Conservation (phyloP, 2,113 vertebrate species). For the Tenebrosternarchus preto region DNA sequence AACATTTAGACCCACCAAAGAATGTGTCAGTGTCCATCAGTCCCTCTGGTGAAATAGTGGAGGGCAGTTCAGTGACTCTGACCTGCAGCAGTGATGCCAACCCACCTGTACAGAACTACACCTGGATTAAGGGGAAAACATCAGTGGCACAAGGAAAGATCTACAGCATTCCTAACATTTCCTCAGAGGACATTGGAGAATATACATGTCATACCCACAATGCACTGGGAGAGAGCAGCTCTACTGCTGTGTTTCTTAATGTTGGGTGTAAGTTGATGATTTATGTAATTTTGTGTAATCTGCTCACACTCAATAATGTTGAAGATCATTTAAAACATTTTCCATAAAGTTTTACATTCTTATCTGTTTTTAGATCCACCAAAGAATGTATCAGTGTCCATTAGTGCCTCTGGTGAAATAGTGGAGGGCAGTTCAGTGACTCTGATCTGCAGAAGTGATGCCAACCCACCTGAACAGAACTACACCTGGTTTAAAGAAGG, state of each 20-base stretch:
- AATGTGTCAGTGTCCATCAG: neutral
- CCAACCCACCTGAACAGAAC: conserved; percentile 5
- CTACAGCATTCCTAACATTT: neutral
- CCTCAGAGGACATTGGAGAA: neutral
- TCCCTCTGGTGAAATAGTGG: neutral
- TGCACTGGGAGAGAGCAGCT: neutral
- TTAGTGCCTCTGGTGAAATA: neutral
- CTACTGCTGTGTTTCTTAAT: neutral
- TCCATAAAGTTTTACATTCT: no score
- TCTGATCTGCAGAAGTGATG: conserved; percentile 31
- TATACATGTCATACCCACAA: neutral
- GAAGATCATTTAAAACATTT: neutral
- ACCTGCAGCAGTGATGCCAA: no score
- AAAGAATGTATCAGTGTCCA: conserved; percentile 7
- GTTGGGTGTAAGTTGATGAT: neutral
- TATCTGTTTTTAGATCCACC: neutral
- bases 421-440: neutral
- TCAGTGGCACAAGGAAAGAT: neutral
- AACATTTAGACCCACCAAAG: conserved; percentile 7
- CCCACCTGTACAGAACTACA: neutral
- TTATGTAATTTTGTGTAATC: neutral
- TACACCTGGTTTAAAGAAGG: conserved; percentile 17
- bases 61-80: neutral
- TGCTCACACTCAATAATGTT: neutral
- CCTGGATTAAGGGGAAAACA: neutral